phyloP scores from a whole-genome alignment of 2,113 vertebrate species.

The Pomatorhinus ruficollis region DNA sequence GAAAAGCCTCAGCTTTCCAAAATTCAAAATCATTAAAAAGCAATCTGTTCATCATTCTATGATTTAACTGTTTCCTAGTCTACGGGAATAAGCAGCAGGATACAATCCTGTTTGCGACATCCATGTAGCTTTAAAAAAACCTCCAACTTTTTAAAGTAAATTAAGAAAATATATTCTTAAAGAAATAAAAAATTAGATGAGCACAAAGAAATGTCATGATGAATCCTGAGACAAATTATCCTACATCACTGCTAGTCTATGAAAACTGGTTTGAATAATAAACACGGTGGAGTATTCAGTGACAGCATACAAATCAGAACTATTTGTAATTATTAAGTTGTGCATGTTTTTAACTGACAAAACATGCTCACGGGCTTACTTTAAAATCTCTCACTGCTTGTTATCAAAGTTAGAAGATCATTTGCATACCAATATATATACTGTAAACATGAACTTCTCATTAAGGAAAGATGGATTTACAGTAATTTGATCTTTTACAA shows the following conservation, averaged over 20 bases:
- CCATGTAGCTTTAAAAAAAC: not conserved
- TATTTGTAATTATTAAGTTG: slow-evolving; percentile 59
- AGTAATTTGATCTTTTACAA: slow-evolving; percentile 77
- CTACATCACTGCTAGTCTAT: not conserved
- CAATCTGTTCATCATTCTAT: slow-evolving; percentile 32
- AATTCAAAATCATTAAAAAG: slow-evolving; percentile 33
- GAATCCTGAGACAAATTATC: slow-evolving; percentile 63
- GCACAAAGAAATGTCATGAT: slow-evolving; percentile 40
- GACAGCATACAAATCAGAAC: slow-evolving; percentile 57
- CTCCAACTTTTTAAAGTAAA: not conserved
- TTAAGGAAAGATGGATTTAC: slow-evolving; percentile 79
- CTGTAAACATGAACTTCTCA: slow-evolving; percentile 81
- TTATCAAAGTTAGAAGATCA: slow-evolving; percentile 80
- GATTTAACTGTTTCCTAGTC: slow-evolving; percentile 35
- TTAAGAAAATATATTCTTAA: slow-evolving; percentile 52
- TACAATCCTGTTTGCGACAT: slow-evolving; percentile 28
- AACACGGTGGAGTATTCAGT: slow-evolving; percentile 45
- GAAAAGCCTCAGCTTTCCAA: slow-evolving; percentile 31
- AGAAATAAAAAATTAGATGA: slow-evolving; percentile 24
- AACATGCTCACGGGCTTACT: slow-evolving; percentile 71
- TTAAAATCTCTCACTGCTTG: slow-evolving; percentile 75
- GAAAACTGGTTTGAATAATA: slow-evolving; percentile 39
- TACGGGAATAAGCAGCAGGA: slow-evolving; percentile 54
- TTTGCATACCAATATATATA: slow-evolving; percentile 77
- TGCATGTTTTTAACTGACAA: slow-evolving; percentile 74